Conservation (phyloP, 2,888 invertebrate species). For the Catocala sponsa region DNA sequence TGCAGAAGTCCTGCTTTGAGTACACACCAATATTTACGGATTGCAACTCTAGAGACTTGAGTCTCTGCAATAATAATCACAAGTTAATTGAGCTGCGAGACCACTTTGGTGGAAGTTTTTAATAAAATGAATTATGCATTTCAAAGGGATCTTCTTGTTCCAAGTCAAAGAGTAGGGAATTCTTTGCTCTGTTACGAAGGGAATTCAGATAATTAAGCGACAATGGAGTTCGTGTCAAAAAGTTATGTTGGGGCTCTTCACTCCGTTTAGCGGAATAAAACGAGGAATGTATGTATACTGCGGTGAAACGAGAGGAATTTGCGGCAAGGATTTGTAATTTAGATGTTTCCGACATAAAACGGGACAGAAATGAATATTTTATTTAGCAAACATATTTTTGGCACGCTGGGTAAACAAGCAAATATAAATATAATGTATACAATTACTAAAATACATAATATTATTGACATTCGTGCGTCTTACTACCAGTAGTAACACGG, state of each 20-base stretch:
- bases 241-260: conserved; percentile 28
- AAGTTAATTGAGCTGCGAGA: conserved; percentile 39
- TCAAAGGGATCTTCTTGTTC: conserved; percentile 33
- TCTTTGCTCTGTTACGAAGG: conserved; percentile 38
- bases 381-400: too few species aligned
- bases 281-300: conserved; percentile 14
- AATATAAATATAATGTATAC: too few species aligned
- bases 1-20: conserved; percentile 44
- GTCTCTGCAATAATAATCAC: conserved; percentile 45
- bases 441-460: too few species aligned
- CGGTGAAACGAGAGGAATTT: conserved; percentile 25
- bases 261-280: conserved; percentile 20
- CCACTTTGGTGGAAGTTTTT: conserved; percentile 41
- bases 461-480: too few species aligned
- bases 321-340: conserved; percentile 6
- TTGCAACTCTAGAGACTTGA: conserved; percentile 38
- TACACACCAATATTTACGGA: conserved; percentile 44
- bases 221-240: conserved; percentile 38
- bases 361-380: neutral
- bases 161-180: conserved; percentile 27
- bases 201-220: conserved; percentile 49
- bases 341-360: neutral
- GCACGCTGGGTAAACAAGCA: too few species aligned
- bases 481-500: too few species aligned
- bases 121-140: conserved; percentile 50